These are phyloP conservation scores for Meandrusa payeni DNA, from an alignment of 2,888 invertebrate genomes.

Conservation along the genomic window DNA sequence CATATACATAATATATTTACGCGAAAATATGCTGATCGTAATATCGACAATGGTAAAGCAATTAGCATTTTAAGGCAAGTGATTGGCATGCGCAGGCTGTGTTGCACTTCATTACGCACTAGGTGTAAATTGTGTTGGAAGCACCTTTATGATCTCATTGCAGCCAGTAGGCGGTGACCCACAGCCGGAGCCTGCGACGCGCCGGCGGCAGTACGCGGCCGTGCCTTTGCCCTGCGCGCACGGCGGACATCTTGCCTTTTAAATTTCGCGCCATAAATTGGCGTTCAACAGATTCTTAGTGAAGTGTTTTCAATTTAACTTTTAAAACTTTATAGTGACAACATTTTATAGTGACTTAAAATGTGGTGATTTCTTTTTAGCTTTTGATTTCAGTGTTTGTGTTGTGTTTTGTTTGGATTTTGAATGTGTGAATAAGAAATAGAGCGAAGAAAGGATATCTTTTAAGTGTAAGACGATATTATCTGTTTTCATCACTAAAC, in stretches of 20 bases:
- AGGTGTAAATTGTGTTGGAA: constrained; percentile 65
- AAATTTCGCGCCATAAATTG: constrained; percentile 36
- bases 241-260: constrained; percentile 34
- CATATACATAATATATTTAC: too few species aligned
- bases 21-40: constrained; percentile 4
- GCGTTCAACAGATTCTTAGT: neutral
- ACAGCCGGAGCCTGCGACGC: constrained; percentile 42
- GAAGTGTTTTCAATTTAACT: too few species aligned
- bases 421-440: constrained; percentile 45
- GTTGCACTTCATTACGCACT: constrained; percentile 38
- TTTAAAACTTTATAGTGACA: too few species aligned
- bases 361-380: constrained; percentile 7
- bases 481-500: too few species aligned
- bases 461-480: constrained; percentile 44
- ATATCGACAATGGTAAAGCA: constrained; percentile 15
- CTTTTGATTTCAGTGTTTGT: constrained; percentile 2
- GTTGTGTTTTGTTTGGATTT: constrained; percentile 22
- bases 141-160: constrained; percentile 73
- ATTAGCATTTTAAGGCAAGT: constrained; percentile 28
- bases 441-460: constrained; percentile 31
- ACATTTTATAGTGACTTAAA: constrained; percentile 24
- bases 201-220: constrained; percentile 48
- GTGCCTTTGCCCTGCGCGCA: constrained; percentile 44
- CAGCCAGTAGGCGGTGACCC: constrained; percentile 68
- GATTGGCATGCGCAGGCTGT: constrained; percentile 38